These are phyloP conservation scores for Porites australiensis DNA, from an alignment of 64 coral and sea anemone species.

Conservation along the genomic window DNA sequence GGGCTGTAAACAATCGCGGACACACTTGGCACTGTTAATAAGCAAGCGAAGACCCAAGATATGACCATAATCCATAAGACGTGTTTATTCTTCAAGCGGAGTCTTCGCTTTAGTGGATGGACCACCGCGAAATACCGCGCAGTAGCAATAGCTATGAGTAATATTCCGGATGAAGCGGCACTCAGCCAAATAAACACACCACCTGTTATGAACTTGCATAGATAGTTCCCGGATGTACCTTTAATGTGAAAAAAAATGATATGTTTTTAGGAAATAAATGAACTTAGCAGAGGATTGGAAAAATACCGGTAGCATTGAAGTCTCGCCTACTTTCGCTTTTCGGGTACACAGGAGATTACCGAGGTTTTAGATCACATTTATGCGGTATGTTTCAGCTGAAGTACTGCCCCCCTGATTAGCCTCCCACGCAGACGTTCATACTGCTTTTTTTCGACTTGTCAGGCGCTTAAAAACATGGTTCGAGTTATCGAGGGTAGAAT, in stretches of 20 bases:
- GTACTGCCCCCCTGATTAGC: no score
- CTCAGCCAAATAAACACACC: constrained; percentile 76
- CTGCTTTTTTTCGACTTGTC: no score
- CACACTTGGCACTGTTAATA: constrained; percentile 46
- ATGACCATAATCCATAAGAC: constrained; percentile 30
- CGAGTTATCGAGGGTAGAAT: no score
- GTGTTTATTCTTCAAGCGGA: constrained; percentile 40
- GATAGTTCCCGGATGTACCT: constrained; percentile 43
- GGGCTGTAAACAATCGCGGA: constrained; percentile 48
- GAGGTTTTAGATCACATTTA: no score
- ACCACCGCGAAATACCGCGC: constrained; percentile 65
- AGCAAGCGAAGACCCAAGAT: constrained; percentile 53
- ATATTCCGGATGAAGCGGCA: constrained; percentile 62
- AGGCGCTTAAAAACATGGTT: no score
- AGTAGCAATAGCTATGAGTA: constrained; percentile 58
- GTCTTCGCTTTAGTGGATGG: constrained; percentile 7
- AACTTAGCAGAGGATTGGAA: no score
- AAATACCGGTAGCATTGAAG: no score
- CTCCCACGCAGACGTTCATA: no score
- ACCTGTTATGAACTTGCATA: constrained; percentile 80
- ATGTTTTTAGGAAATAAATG: no score
- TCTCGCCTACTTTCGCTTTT: no score
- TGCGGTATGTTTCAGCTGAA: no score
- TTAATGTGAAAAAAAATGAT: background rate
- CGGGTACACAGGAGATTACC: no score